Percentiles rank a stretch among this genome's conserved stretches.
These are phyloP conservation scores for Carlito syrichta DNA, from an alignment of 2,113 vertebrate species.

Conservation along the genomic window DNA sequence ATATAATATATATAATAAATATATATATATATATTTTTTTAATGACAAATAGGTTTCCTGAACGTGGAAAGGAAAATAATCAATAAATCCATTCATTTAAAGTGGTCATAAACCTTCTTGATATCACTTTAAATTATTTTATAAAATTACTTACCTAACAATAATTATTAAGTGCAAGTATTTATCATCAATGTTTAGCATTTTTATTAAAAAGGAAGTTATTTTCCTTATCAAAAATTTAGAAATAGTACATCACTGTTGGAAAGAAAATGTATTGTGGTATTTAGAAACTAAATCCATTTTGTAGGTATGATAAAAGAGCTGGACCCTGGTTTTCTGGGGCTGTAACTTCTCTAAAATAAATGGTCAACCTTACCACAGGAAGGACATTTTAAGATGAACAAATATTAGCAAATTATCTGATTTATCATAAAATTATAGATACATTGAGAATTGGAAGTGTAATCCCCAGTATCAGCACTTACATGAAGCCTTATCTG, in stretches of 20 bases:
- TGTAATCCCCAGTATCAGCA: background rate
- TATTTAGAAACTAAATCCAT: constrained; percentile 16
- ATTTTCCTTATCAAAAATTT: constrained; percentile 13
- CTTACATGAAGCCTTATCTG: background rate
- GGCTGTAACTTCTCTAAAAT: background rate
- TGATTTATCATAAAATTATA: constrained; percentile 21
- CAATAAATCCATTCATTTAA: constrained; percentile 22
- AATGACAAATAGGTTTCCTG: constrained; percentile 23
- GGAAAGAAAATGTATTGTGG: background rate
- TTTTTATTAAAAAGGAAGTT: constrained; percentile 31
- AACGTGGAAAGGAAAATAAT: constrained; percentile 20
- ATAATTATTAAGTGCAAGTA: background rate
- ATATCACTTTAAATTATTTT: constrained; percentile 4
- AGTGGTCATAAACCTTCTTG: background rate
- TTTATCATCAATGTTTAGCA: background rate
- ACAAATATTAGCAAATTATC: background rate
- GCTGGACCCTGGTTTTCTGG: background rate
- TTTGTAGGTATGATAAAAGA: background rate
- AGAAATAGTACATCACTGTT: background rate
- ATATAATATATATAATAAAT: background rate
- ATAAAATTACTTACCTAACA: background rate
- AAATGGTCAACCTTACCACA: background rate
- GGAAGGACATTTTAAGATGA: background rate
- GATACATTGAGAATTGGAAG: background rate
- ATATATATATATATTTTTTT: background rate